A percentile compares a stretch with the other conserved stretches of the same genome.
These are phyloP conservation scores for Hydroisotoma schaefferi DNA, from an alignment of 2,888 invertebrate genomes.

Conservation along the genomic window DNA sequence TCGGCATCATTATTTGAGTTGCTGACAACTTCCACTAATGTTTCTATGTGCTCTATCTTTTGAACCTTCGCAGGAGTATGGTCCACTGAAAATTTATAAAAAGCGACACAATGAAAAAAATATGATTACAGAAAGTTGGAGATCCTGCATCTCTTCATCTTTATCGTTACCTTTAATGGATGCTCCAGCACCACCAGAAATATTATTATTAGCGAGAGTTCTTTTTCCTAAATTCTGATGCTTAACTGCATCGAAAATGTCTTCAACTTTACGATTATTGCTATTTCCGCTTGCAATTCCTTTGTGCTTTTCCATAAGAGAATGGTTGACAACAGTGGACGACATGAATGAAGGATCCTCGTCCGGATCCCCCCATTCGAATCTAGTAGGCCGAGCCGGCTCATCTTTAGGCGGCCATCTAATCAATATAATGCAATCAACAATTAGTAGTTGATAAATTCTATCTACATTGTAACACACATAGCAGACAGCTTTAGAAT, in stretches of 20 bases:
- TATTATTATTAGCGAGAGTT: too few species aligned
- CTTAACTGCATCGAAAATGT: slow-evolving; percentile 46
- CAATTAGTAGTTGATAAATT: not conserved
- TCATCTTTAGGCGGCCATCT: slow-evolving; percentile 51
- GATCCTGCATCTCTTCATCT: too few species aligned
- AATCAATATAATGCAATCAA: not conserved
- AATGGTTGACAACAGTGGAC: slow-evolving; percentile 55
- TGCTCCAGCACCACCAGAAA: too few species aligned
- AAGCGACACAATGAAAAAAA: not conserved
- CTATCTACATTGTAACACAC: too few species aligned
- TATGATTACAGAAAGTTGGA: too few species aligned
- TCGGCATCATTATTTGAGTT: slow-evolving; percentile 3
- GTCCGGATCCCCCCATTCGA: slow-evolving; percentile 69
- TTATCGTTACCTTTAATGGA: too few species aligned
- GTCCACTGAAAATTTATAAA: slow-evolving; percentile 12
- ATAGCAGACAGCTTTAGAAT: too few species aligned
- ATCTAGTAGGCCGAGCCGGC: slow-evolving; percentile 60
- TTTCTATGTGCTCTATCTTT: slow-evolving; percentile 3
- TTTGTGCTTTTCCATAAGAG: slow-evolving; percentile 53
- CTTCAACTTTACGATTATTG: slow-evolving; percentile 35
- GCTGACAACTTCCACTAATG: not conserved
- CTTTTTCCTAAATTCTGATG: slow-evolving; percentile 23
- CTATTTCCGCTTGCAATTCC: slow-evolving; percentile 27
- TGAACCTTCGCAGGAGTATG: slow-evolving; percentile 22
- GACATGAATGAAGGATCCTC: slow-evolving; percentile 68